Conservation (phyloP, 2,113 vertebrate species). For the Pithys albifrons region DNA sequence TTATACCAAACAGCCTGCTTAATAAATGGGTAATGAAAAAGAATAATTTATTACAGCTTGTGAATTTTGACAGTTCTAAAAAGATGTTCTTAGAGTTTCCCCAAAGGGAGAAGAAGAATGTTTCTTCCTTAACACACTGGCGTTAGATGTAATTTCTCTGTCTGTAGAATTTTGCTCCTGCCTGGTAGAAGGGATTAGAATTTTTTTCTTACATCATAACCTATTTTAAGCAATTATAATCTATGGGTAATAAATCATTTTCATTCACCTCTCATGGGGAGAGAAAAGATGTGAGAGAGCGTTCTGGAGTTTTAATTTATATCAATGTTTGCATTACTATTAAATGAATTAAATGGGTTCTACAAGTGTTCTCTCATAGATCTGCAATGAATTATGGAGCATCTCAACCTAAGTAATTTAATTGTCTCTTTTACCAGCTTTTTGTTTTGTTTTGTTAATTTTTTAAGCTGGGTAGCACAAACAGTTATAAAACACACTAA, state of each 20-base stretch:
- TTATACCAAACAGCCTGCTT: constrained; percentile 80
- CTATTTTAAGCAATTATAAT: constrained; percentile 80
- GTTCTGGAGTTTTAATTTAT: constrained; percentile 54
- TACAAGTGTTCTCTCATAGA: constrained; percentile 21
- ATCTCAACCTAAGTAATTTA: constrained; percentile 21
- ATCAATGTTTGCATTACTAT: constrained; percentile 64
- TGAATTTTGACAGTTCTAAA: constrained; percentile 82
- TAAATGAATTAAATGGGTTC: constrained; percentile 59
- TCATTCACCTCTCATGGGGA: constrained; percentile 65
- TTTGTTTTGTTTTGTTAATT: neutral
- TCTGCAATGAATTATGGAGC: constrained; percentile 58
- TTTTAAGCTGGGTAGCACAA: neutral
- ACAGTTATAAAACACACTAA: neutral
- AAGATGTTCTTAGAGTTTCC: constrained; percentile 78
- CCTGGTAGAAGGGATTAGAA: constrained; percentile 65
- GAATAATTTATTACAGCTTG: constrained; percentile 84
- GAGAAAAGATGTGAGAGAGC: constrained; percentile 43
- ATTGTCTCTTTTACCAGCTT: constrained; percentile 41
- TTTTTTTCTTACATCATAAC: constrained; percentile 73
- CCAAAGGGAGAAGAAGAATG: constrained; percentile 73
- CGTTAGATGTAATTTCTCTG: constrained; percentile 76
- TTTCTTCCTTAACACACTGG: constrained; percentile 72
- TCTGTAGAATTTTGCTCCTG: constrained; percentile 76
- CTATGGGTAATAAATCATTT: constrained; percentile 72
- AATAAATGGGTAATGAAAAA: constrained; percentile 82